Percentiles rank a stretch among this genome's conserved stretches.
Conservation (phyloP, 2,113 vertebrate genomes). For the Sus scrofa region T2T-Sscrofa CM000825.6:25581001-25581500, state of each 20-base stretch:
- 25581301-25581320: background rate
- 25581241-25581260: background rate
- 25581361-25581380: background rate
- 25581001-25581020: background rate
- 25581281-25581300: background rate
- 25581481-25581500: too few species aligned
- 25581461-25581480: too few species aligned
- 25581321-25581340: background rate
- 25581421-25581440: background rate
- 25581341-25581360: background rate
- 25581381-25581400: constrained; percentile 6
- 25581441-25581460: too few species aligned
- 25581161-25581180: background rate
- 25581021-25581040: background rate
- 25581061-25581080: background rate
- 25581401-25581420: background rate
- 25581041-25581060: background rate
- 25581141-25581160: background rate
- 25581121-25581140: background rate
- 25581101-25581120: background rate
- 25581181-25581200: background rate
- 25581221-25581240: background rate
- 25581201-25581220: background rate
- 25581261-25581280: background rate
- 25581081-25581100: background rate